Evolutionary conservation across 2,888 invertebrate genomes (phyloP).

Genomic region (Cataglyphis livida): DNA sequence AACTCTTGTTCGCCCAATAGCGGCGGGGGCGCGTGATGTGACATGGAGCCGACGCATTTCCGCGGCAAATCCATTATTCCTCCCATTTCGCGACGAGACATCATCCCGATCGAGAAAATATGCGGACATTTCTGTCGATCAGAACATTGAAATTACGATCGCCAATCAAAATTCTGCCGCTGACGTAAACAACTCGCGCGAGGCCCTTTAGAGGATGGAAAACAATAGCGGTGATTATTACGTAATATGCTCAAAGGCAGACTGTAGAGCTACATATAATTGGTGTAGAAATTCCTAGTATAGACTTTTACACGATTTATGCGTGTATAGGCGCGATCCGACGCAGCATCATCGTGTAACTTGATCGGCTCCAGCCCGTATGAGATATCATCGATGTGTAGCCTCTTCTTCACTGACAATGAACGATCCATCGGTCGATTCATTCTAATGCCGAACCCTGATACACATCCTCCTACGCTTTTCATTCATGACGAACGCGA

Average conservation of each 20-base stretch:
- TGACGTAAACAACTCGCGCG: background rate
- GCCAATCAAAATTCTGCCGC: background rate
- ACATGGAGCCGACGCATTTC: conserved; percentile 24
- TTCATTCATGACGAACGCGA: conserved; percentile 1
- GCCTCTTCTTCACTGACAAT: conserved; percentile 17
- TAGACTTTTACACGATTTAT: background rate
- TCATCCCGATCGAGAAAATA: conserved; percentile 18
- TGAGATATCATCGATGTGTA: background rate
- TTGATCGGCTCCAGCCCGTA: conserved; percentile 15
- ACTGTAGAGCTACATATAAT: background rate
- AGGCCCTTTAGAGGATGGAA: background rate
- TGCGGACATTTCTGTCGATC: conserved; percentile 18
- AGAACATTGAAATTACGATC: background rate
- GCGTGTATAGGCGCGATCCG: background rate
- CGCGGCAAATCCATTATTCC: conserved; percentile 37
- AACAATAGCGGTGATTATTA: background rate
- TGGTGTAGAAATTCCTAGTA: background rate
- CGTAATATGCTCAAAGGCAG: background rate
- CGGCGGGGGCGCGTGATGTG: background rate
- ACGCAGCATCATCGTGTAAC: conserved; percentile 21
- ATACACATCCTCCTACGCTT: background rate
- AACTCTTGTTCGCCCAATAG: conserved; percentile 51
- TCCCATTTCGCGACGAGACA: background rate
- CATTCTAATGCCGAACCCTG: background rate
- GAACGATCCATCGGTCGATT: conserved; percentile 9